Percentiles rank a stretch among this genome's conserved stretches.
Evolutionary conservation across 2,797 vertebrate species (phyloP).

Genomic region (Ptychobarbus kaznakovi): DNA sequence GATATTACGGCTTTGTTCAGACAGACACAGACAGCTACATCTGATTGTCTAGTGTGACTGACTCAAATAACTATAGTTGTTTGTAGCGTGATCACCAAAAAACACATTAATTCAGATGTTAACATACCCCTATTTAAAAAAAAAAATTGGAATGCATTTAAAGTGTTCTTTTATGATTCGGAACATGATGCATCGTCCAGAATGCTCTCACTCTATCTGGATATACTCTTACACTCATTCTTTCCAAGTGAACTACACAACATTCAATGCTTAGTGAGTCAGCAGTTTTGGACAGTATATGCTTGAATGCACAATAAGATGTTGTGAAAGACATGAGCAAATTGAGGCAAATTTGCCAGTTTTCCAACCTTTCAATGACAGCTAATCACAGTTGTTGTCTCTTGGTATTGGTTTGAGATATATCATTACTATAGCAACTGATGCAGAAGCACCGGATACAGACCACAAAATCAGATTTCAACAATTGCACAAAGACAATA

Average conservation of each 20-base stretch:
- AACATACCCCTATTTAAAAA: too few species aligned
- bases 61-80: not conserved
- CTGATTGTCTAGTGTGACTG: not conserved
- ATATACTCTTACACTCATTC: too few species aligned
- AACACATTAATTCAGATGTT: not conserved
- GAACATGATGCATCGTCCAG: not conserved
- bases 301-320: not conserved
- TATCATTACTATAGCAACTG: slow-evolving; percentile 15
- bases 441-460: not conserved
- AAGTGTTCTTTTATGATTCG: not conserved
- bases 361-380: not conserved
- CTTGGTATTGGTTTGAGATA: not conserved
- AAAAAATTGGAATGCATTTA: not conserved
- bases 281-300: slow-evolving; percentile 2
- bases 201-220: not conserved
- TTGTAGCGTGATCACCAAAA: not conserved
- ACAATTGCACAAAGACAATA: slow-evolving; percentile 10
- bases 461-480: slow-evolving; percentile 14
- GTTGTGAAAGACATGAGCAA: not conserved
- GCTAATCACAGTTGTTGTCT: not conserved
- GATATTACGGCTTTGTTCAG: not conserved
- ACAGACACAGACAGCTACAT: not conserved
- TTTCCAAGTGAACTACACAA: not conserved
- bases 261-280: not conserved
- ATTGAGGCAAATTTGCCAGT: not conserved